Percentiles rank a stretch among this genome's conserved stretches.
Evolutionary conservation across 2,113 vertebrate species (phyloP).

Genomic region (Oreochromis niloticus): DNA sequence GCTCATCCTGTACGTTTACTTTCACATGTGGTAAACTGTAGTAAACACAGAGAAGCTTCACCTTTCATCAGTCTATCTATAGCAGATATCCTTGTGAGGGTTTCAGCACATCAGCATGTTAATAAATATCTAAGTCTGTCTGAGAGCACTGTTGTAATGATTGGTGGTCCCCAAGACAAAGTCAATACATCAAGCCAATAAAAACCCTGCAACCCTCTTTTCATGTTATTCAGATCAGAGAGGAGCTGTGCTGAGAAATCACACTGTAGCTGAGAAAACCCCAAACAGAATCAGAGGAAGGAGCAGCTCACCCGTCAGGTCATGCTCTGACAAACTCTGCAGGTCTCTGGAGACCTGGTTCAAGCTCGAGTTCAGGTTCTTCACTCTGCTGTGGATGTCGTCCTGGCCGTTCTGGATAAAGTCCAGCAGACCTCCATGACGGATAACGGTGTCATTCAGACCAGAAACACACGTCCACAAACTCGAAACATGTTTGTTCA

Average conservation of each 20-base stretch:
- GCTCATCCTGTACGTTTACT: neutral
- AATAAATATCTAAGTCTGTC: neutral
- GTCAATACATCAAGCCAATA: neutral
- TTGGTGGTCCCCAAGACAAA: neutral
- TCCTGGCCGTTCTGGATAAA: conserved; percentile 75
- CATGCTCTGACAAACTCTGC: conserved; percentile 56
- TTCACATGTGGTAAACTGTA: neutral
- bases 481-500: conserved; percentile 81
- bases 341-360: conserved; percentile 68
- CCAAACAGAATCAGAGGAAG: fast-evolving
- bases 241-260: neutral
- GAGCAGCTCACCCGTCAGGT: conserved; percentile 59
- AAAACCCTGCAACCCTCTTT: neutral
- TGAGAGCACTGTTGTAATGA: neutral
- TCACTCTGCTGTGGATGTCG: conserved; percentile 69
- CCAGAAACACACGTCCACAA: conserved; percentile 82
- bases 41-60: neutral
- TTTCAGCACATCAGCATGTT: fast-evolving
- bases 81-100: neutral
- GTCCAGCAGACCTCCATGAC: conserved; percentile 73
- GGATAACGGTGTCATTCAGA: conserved; percentile 76
- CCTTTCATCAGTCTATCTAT: neutral
- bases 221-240: neutral
- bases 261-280: neutral
- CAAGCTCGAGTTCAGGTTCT: conserved; percentile 81